A percentile compares a stretch with the other conserved stretches of the same genome.
Conservation (phyloP, 2,888 invertebrate genomes). For the Lithophane ornitopus region DNA sequence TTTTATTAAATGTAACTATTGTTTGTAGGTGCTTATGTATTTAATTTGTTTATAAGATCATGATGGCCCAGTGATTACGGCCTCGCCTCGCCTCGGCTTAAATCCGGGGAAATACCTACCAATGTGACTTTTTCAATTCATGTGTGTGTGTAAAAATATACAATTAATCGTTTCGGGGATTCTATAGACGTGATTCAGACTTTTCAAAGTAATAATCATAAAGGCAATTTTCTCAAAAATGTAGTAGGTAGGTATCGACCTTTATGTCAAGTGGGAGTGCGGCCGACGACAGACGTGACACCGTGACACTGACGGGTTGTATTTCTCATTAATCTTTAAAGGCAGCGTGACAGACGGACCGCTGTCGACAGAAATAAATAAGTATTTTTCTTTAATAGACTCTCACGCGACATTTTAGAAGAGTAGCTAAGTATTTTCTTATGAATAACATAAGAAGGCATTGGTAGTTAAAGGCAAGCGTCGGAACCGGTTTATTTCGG, state of each 20-base stretch:
- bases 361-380: slow-evolving; percentile 24
- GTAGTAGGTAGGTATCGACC: not conserved
- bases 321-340: slow-evolving; percentile 50
- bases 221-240: slow-evolving; percentile 10
- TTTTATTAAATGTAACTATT: too few relatives aligned
- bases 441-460: not conserved
- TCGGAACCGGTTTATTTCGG: too few relatives aligned
- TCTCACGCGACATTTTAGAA: slow-evolving; percentile 9
- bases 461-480: too few relatives aligned
- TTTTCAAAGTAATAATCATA: not conserved
- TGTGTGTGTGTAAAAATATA: too few relatives aligned
- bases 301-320: slow-evolving; percentile 16
- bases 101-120: too few relatives aligned
- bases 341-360: slow-evolving; percentile 12
- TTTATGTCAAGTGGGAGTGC: slow-evolving; percentile 20
- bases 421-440: not conserved
- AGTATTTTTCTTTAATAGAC: slow-evolving; percentile 25
- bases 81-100: too few relatives aligned
- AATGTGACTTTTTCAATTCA: too few relatives aligned
- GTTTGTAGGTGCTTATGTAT: too few relatives aligned
- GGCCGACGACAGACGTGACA: slow-evolving; percentile 14
- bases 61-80: too few relatives aligned
- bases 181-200: not conserved
- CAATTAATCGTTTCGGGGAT: too few relatives aligned
- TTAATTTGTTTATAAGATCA: too few relatives aligned